Base-by-base conservation (phyloP, 1,140 invertebrate species). In the Dinoponera quadriceps region DNA sequence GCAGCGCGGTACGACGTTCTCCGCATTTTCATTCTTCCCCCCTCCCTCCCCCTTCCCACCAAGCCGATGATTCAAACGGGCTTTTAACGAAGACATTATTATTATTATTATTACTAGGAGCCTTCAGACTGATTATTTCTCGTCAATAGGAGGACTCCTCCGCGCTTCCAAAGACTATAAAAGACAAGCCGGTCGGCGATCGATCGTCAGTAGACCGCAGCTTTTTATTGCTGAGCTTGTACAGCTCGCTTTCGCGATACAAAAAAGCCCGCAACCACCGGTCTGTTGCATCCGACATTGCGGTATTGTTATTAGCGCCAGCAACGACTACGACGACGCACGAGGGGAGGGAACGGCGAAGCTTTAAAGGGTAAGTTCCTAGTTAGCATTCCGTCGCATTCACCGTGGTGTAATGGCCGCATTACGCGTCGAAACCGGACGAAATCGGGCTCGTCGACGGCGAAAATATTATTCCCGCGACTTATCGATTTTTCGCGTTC, bases 1-100 rank as follows among this genome's bases (percentile, higher is more conserved):
- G 29, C 22, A 5, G 38, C 57, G 38, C 33, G 29, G 11, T 20
- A 25, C 44, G 22, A 22, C 22, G 59, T 62, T 48, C 57, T 49
- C 25, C 38, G 49, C 54, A 69, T 80, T 71, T 80, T 80, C 75
- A 80, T 71, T 80, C 71, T 57, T 44, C 38, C 11, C 11, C 33
- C 33, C 33, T 2, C 7, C 38, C 71, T 57, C 11, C 38, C 11
- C 11, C 33, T 7, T 7, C 2, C 7, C 38, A 9, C 38, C 38
- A 9, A 3, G 38, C 38, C 3, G 51, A 69, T 57, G 75, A 59
- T 22, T 69, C 75, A 80, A 80, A 16, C 75, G 75, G 51, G 33
- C 75, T 80, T 57, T 69, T 80, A 71, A 80, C 75, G 65, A 80
- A 80, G 75, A 80, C 65, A 44, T 80, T 80, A 80, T 69, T 80